Conservation (phyloP, 2,888 invertebrate genomes). For the Gortyna flavago region DNA sequence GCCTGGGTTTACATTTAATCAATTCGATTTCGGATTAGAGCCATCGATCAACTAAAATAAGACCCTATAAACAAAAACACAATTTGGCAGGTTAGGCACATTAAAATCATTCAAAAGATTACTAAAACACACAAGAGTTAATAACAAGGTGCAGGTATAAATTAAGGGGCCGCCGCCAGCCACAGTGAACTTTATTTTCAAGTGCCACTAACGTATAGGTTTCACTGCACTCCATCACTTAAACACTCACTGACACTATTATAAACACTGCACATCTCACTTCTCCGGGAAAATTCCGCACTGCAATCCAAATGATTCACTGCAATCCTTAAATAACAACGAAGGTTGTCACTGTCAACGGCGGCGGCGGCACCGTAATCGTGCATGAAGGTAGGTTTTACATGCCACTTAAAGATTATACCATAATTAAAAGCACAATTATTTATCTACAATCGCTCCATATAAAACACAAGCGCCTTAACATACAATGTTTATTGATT, state of each 20-base stretch:
- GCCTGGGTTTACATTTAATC: conserved; percentile 5
- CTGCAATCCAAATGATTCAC: conserved; percentile 89
- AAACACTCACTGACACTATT: conserved; percentile 81
- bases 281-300: conserved; percentile 81
- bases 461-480: conserved; percentile 31
- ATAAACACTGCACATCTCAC: conserved; percentile 86
- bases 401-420: conserved; percentile 62
- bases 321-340: conserved; percentile 85
- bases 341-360: conserved; percentile 70
- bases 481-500: conserved; percentile 44
- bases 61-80: conserved; percentile 37
- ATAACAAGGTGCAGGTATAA: conserved; percentile 84
- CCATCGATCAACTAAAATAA: conserved; percentile 23
- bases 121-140: conserved; percentile 79
- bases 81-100: conserved; percentile 48
- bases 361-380: conserved; percentile 84
- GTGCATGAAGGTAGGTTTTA: conserved; percentile 76
- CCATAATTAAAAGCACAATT: conserved; percentile 50
- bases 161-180: conserved; percentile 86
- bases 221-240: conserved; percentile 82
- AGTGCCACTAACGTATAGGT: conserved; percentile 60
- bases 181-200: conserved; percentile 72
- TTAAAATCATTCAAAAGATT: conserved; percentile 33
- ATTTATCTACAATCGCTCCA: conserved; percentile 42
- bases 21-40: conserved; percentile 8